Evolutionary conservation across 92 coral and sea anemone genomes (phyloP).

Genomic region (Pocillopora meandrina): DNA sequence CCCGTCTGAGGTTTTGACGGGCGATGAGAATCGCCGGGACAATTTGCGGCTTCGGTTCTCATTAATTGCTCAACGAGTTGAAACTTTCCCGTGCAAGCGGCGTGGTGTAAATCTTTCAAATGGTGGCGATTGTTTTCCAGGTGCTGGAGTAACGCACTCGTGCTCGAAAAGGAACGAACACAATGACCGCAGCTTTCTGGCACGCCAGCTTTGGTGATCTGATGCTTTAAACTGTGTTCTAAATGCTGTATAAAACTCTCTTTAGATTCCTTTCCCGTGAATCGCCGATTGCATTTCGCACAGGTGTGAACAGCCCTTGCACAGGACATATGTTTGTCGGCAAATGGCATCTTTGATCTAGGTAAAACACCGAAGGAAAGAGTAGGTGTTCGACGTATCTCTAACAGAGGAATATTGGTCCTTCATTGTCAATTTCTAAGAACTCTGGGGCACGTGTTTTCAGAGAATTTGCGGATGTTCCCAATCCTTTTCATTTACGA

Average conservation of each 20-base stretch:
- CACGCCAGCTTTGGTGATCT: no score
- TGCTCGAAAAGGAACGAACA: conserved; percentile 18
- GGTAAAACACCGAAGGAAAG: not conserved
- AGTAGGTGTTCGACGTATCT: not conserved
- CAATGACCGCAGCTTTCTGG: conserved; percentile 51
- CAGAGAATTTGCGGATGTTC: not conserved
- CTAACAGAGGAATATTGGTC: not conserved
- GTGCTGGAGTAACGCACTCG: conserved; percentile 58
- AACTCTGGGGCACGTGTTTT: not conserved
- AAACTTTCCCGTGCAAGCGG: conserved; percentile 67
- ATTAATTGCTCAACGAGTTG: conserved; percentile 44
- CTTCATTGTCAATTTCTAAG: not conserved
- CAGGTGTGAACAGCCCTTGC: conserved; percentile 57
- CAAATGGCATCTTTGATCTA: conserved; percentile 56
- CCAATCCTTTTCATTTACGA: not conserved
- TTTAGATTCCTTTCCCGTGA: conserved; percentile 9
- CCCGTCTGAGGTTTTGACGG: conserved; percentile 47
- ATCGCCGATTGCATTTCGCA: conserved; percentile 27
- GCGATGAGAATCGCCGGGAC: conserved; percentile 61
- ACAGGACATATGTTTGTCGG: conserved; percentile 43
- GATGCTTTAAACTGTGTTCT: conserved; percentile 27
- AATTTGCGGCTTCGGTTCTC: conserved; percentile 46
- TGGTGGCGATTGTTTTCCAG: conserved; percentile 54
- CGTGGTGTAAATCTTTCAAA: conserved; percentile 64
- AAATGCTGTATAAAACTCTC: conserved; percentile 43